Evolutionary conservation across 1,140 invertebrate species (phyloP).

Genomic region (Mercenaria mercenaria): DNA sequence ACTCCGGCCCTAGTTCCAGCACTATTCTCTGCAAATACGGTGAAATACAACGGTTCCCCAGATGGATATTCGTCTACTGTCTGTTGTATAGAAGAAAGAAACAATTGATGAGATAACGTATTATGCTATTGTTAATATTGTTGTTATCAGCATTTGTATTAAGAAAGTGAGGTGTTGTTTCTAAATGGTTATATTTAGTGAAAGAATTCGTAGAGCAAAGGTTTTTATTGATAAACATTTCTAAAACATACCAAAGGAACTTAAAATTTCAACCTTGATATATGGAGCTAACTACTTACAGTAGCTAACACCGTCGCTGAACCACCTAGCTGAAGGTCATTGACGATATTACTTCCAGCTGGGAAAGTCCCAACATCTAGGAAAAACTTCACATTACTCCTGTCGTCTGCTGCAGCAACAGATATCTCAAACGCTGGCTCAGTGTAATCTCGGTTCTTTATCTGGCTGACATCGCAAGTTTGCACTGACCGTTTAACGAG

Average conservation of each 20-base stretch:
- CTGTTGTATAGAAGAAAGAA: neutral
- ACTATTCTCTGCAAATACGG: slow-evolving; percentile 70
- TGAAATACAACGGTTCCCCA: slow-evolving; percentile 70
- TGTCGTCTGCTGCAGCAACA: slow-evolving; percentile 49
- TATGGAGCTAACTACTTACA: too few relatives aligned
- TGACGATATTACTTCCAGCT: slow-evolving; percentile 15
- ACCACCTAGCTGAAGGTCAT: slow-evolving; percentile 37
- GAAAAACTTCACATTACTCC: slow-evolving; percentile 41
- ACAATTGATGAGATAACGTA: too few relatives aligned
- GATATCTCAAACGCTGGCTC: slow-evolving; percentile 61
- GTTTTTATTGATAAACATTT: too few relatives aligned
- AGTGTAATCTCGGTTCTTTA: slow-evolving; percentile 50
- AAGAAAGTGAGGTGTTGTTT: too few relatives aligned
- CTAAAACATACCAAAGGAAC: too few relatives aligned
- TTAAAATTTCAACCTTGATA: too few relatives aligned
- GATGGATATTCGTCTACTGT: neutral
- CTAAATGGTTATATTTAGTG: too few relatives aligned
- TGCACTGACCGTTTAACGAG: neutral
- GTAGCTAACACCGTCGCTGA: slow-evolving; percentile 22
- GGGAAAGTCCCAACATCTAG: slow-evolving; percentile 51
- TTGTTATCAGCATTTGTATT: too few relatives aligned
- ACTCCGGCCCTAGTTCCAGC: slow-evolving; percentile 46
- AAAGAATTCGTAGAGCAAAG: too few relatives aligned
- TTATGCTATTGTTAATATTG: too few relatives aligned
- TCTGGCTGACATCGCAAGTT: slow-evolving; percentile 27